Evolutionary conservation across 2,113 vertebrate species (phyloP), one percentile per base, ranked within the genome.

Genomic region (Macrotis lagotis): DNA sequence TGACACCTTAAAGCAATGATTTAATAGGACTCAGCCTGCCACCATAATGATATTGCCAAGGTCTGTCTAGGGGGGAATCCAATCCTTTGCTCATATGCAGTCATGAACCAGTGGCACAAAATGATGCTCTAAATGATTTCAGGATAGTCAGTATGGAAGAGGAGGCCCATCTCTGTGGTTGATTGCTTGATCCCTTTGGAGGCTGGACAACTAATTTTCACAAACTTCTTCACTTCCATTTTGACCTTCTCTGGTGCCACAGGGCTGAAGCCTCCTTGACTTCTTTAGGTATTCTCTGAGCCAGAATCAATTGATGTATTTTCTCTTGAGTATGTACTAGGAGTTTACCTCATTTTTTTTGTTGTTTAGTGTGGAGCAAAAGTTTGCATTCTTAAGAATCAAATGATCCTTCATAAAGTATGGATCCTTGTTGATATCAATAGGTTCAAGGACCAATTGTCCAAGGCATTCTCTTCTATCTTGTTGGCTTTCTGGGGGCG

Each of bases 1-100:
- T 0, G 99, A 99, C 31, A 99, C 99, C 99, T 99, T 99, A 99
- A 99, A 8, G 99, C 99, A 0, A 99, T 99, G 90, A 99, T 99
- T 96, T 99, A 99, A 0, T 99, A 99, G 48, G 99, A 99, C 96
- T 99, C 99, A 0, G 99, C 99, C 99, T 0, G 99, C 99, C 97
- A 99, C 98, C 51, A 99, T 98, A n/a, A 99, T n/a, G 98, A 97
- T 99, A 99, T 93, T 99, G 99, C 99, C 99, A 99, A 96, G 99
- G 99, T 0, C 99, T 98, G 96, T 99, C 99, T 0, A 99, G 99
- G 0, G 99, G 0, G 99, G 50, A 4, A 99, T 98, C 99, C 99
- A 0, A 99, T 99, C 90, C 99, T 98, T 95, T 99, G 99, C 97
- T 99, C 99, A 0, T 99, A 99, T 0, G 99, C 99, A 0, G 99